Evolutionary conservation across 37 sponge, comb jelly and placozoan species (phyloP).

Genomic region (Halisarca cf. caerulea): DNA sequence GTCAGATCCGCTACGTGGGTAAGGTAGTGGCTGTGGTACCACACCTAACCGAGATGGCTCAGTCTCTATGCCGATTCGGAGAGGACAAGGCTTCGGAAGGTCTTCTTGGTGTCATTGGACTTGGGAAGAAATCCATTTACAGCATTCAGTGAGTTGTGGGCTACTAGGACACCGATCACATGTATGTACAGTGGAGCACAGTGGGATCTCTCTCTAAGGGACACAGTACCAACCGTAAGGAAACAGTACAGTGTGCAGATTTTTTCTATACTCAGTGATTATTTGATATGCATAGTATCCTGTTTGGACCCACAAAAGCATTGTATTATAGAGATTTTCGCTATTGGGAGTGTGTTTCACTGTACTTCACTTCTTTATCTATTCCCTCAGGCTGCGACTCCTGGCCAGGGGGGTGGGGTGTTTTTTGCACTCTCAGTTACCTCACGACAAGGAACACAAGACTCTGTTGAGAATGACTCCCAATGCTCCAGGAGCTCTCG

Average conservation of each 20-base stretch:
- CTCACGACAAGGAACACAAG: constrained; percentile 48
- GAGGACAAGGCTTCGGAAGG: constrained; percentile 89
- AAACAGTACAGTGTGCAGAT: too few relatives aligned
- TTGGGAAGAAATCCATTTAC: constrained; percentile 80
- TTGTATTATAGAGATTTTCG: too few relatives aligned
- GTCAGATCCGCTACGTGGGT: constrained; percentile 59
- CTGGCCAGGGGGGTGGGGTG: constrained; percentile 59
- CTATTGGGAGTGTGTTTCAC: too few relatives aligned
- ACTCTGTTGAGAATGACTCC: constrained; percentile 58
- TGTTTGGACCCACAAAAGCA: too few relatives aligned
- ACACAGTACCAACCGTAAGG: too few relatives aligned
- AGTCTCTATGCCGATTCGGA: constrained; percentile 43
- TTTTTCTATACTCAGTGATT: too few relatives aligned
- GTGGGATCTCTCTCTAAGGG: too few relatives aligned
- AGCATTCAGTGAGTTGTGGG: constrained; percentile 70
- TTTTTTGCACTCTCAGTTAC: constrained; percentile 71
- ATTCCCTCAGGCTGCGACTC: constrained; percentile 66
- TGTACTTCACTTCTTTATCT: too few relatives aligned
- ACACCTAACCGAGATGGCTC: constrained; percentile 49
- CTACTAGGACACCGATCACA: too few relatives aligned
- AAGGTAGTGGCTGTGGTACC: constrained; percentile 32
- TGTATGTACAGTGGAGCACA: too few relatives aligned
- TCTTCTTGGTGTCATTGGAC: constrained; percentile 80
- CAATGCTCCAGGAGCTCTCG: constrained; percentile 66
- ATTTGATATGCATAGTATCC: too few relatives aligned